Evolutionary conservation across 2,113 vertebrate species (phyloP).

Genomic region (Nettapus auritus): DNA sequence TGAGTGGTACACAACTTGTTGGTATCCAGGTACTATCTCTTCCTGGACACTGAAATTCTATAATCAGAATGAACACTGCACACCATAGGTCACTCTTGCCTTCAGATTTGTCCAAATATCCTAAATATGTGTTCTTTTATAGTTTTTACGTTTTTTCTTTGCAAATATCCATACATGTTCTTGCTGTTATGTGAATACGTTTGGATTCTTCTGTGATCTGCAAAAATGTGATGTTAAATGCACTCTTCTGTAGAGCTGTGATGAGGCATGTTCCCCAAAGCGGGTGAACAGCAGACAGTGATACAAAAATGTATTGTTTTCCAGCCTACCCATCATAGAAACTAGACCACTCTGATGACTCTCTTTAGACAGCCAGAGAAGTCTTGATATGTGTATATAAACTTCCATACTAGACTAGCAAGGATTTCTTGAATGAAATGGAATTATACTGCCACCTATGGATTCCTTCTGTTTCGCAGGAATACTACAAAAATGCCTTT

Average conservation of each 20-base stretch:
- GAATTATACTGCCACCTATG: conserved; percentile 56
- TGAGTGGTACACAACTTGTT: neutral
- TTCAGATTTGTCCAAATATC: neutral
- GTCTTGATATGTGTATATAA: neutral
- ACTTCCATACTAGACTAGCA: neutral
- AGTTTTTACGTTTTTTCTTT: neutral
- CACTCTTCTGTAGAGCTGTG: neutral
- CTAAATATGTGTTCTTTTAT: neutral
- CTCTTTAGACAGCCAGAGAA: conserved; percentile 10
- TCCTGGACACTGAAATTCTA: neutral
- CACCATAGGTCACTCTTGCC: neutral
- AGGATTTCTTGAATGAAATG: neutral
- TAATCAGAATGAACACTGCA: neutral
- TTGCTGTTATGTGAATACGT: neutral
- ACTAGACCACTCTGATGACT: neutral
- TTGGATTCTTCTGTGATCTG: neutral
- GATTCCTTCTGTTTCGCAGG: conserved; percentile 77
- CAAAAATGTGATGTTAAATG: neutral
- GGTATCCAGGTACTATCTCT: neutral
- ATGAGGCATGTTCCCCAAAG: accelerated
- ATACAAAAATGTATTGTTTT: neutral
- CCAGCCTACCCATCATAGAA: neutral
- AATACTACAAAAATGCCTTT: conserved; percentile 90
- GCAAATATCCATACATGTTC: neutral
- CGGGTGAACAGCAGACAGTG: neutral